phyloP scores from a whole-genome alignment of 2,888 invertebrate genomes.

The Drosophila nr. perissopoda region DNA sequence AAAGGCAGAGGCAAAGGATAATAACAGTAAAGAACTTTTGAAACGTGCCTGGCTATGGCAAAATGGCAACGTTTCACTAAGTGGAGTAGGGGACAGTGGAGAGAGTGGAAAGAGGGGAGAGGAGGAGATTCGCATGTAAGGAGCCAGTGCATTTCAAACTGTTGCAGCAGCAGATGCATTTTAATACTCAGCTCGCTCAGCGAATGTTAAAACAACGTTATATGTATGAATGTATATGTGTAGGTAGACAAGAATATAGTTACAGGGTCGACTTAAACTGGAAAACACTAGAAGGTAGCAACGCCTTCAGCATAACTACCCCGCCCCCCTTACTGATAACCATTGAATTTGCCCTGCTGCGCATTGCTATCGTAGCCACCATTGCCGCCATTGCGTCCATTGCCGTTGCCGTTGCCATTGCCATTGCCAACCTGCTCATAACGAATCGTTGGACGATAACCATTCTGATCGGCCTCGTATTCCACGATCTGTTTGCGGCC shows the following conservation, averaged over 20 bases:
- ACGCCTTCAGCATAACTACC: constrained; percentile 16
- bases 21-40: constrained; percentile 27
- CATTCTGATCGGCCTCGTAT: constrained; percentile 89
- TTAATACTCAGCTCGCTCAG: constrained; percentile 64
- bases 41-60: constrained; percentile 77
- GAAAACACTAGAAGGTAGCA: constrained; percentile 54
- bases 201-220: constrained; percentile 50
- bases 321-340: constrained; percentile 74
- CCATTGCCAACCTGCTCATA: constrained; percentile 87
- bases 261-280: constrained; percentile 65
- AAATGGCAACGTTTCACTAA: constrained; percentile 62
- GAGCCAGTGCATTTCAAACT: constrained; percentile 49
- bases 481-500: constrained; percentile 90
- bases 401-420: constrained; percentile 63
- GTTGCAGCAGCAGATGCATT: constrained; percentile 35
- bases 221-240: constrained; percentile 1
- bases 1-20: constrained; percentile 18
- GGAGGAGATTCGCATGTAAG: constrained; percentile 6
- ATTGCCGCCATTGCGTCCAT: constrained; percentile 72
- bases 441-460: constrained; percentile 89
- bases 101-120: background rate
- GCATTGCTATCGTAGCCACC: constrained; percentile 81
- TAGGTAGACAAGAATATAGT: constrained; percentile 64
- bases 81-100: background rate
- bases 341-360: constrained; percentile 80